A percentile compares a stretch with the other conserved stretches of the same genome.
Evolutionary conservation across 2,797 vertebrate genomes (phyloP).

Genomic region (Merluccius polli): DNA sequence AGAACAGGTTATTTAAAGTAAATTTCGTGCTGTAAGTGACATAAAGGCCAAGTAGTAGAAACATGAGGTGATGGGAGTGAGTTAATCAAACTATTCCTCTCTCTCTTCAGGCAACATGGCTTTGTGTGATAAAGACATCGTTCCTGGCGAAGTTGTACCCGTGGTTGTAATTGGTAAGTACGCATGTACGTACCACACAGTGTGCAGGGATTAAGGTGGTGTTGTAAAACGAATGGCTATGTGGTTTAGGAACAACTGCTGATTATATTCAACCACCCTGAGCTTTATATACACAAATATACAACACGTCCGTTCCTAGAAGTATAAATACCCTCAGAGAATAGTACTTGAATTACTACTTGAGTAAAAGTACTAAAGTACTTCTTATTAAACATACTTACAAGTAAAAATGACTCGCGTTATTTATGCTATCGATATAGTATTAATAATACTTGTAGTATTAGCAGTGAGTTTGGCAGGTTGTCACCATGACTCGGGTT

Average conservation of each 20-base stretch:
- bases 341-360: no score
- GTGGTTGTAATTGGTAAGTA: conserved; percentile 1
- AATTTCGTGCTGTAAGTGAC: no score
- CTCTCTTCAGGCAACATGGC: background rate
- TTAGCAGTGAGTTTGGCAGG: background rate
- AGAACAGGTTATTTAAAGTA: no score
- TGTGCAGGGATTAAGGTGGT: background rate
- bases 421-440: no score
- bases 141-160: background rate
- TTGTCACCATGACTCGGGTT: background rate
- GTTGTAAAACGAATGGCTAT: background rate
- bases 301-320: background rate
- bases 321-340: no score
- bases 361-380: background rate
- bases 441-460: no score
- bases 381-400: background rate
- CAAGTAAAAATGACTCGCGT: background rate
- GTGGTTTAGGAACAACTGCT: background rate
- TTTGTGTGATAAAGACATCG: background rate
- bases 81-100: background rate
- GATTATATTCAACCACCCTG: background rate
- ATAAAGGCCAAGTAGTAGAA: background rate
- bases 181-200: background rate
- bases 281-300: background rate
- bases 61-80: background rate